phyloP scores from a whole-genome alignment of 2,888 invertebrate species.

The Microchrysa polita region DNA sequence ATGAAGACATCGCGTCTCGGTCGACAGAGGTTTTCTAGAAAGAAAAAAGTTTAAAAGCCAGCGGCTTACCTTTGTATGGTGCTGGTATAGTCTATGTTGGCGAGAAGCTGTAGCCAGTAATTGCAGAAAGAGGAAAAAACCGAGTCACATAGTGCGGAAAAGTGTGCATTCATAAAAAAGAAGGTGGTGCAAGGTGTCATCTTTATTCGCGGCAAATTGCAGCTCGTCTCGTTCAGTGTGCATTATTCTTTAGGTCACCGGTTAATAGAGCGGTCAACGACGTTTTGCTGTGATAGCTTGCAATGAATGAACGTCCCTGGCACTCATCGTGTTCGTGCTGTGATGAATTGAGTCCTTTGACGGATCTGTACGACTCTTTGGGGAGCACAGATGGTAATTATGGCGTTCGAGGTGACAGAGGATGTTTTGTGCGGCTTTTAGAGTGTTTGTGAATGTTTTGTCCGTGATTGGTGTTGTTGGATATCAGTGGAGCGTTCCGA shows the following conservation, averaged over 20 bases:
- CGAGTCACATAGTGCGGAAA: conserved; percentile 8
- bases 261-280: conserved; percentile 30
- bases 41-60: conserved; percentile 8
- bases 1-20: conserved; percentile 17
- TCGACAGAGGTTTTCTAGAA: no score
- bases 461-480: conserved; percentile 5
- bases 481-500: conserved; percentile 23
- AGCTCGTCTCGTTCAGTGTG: not conserved
- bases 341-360: conserved; percentile 12
- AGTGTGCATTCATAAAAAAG: conserved; percentile 1
- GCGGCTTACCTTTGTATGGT: not conserved
- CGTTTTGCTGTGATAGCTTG: not conserved
- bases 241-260: conserved; percentile 23
- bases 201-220: conserved; percentile 26
- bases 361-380: not conserved
- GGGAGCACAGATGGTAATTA: conserved; percentile 5
- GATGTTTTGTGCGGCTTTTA: not conserved
- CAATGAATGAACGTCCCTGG: not conserved
- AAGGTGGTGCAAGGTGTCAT: not conserved
- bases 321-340: not conserved
- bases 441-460: not conserved
- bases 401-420: not conserved
- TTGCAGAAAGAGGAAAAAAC: not conserved
- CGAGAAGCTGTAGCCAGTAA: not conserved
- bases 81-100: no score